Evolutionary conservation across 2,113 vertebrate species (phyloP).

Genomic region (Archilochus colubris): DNA sequence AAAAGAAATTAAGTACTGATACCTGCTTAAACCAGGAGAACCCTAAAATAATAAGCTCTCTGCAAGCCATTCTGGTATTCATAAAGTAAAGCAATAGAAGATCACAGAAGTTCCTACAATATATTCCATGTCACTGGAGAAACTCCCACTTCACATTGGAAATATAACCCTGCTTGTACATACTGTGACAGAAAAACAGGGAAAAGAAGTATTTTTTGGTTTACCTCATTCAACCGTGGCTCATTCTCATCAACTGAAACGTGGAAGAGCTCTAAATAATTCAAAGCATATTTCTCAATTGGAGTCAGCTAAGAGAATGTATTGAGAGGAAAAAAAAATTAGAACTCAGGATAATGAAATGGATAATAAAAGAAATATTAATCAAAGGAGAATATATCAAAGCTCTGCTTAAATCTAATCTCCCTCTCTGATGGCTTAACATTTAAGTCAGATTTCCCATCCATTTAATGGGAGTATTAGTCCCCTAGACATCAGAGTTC

Average conservation of each 20-base stretch:
- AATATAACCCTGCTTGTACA: background rate
- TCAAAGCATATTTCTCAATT: constrained; percentile 93
- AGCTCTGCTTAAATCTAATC: background rate
- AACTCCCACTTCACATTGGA: background rate
- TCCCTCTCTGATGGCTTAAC: background rate
- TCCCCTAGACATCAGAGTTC: background rate
- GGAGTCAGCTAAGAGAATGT: constrained; percentile 84
- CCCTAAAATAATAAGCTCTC: background rate
- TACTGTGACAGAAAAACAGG: background rate
- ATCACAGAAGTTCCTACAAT: background rate
- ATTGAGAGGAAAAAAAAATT: background rate
- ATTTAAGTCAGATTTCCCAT: background rate
- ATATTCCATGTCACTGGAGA: background rate
- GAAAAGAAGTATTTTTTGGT: background rate
- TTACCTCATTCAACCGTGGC: constrained; percentile 66
- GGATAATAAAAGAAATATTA: background rate
- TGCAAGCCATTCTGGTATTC: background rate
- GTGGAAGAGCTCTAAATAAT: constrained; percentile 89
- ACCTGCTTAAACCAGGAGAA: background rate
- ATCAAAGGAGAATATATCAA: background rate
- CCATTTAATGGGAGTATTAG: background rate
- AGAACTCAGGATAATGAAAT: background rate
- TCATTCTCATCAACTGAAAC: constrained; percentile 67
- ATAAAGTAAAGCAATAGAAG: background rate
- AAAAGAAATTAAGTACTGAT: background rate